Base-by-base conservation (phyloP, 1,140 invertebrate genomes). In the Rhagoletis pomonella region DNA sequence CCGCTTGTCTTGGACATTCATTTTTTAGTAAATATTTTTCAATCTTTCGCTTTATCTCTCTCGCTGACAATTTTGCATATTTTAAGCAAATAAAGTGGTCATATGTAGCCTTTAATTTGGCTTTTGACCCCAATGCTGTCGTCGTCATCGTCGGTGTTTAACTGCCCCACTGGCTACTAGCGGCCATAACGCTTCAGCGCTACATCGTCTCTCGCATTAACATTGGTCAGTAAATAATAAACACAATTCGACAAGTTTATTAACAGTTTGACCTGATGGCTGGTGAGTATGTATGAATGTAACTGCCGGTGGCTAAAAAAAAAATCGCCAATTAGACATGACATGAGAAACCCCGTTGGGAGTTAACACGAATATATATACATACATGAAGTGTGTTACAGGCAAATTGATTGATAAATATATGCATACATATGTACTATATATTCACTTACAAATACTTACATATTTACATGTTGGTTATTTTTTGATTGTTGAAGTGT, bases 161-260 rank as follows among this genome's bases (percentile, higher is more conserved):
- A 62, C 42, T 73, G 42, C 42, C 67, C 65, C 4, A 14, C 42
- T 47, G 67, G 67, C 42, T 44, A 73, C 42, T 14, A 67, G 39
- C 12, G 39, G 39, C 4, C 6, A 47, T 73, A 42, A 7, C 42
- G 67, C 42, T 47, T 4, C 67, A 14, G 17, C 14, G 67, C 29
- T 29, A 29, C 29, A 29, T 29, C 29, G 29, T 29, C 64, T 73
- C n/a, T 47, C 17, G 65, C 65, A 69, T 69, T 39, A 9, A 69
- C 65, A 14, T 73, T 73, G 9, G 67, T 4, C 42, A 17, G 42
- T 17, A 47, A 42, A 73, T 47, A 73, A 73, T 42, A 47, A 42
- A 73, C 39, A 42, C 42, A 73, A 73, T 73, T 73, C 67, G 67
- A 73, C 67, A 73, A 73, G 67, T 73, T 73, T 73, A 73, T 73